Evolutionary conservation across 2,888 invertebrate species (phyloP), one percentile per base, ranked within the genome.

Genomic region (Hermodice carunculata): DNA sequence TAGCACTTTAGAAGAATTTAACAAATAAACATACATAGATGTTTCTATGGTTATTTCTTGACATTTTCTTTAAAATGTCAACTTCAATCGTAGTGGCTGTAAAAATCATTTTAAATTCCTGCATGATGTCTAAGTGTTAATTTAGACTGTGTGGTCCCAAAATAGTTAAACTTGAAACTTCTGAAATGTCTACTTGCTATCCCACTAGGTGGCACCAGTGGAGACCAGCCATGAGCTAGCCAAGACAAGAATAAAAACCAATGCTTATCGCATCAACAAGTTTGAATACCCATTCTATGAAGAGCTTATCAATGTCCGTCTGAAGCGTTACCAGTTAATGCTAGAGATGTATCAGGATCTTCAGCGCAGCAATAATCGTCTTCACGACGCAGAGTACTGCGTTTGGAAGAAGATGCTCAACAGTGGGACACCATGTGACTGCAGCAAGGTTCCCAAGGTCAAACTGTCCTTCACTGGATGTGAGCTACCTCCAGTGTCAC

Each of bases 231-330:
- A 77, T 58, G 66, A 70, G n/a, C 76, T 80, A 54, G 76, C 82
- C 44, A 80, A 80, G 58, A 76, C 75, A 22, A 71, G 83, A 5
- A 71, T 84, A 17, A 70, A 75, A 34, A 74, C 79, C n/a, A 83
- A 84, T 48, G 78, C 83, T 2, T 76, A 78, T 29, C 74, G 81
- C 29, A 82, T 84, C 67, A 84, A 84, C 74, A 72, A 75, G 6
- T 75, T 83, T 49, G 82, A 84, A 60, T 81, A 79, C 58, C 83
- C 82, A 2, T 76, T 80, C 63, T 81, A 81, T 63, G 81, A 83
- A 61, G 76, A 79, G 34, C 74, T 78, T 52, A 77, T 82, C 69
- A 81, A 79, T 56, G 70, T 78, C 32, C 78, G 82, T 48, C 69
- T 80, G 29, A 77, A 81, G 69, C 76, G 81, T 19, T 82, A 62